Base-by-base conservation (phyloP, 2,888 invertebrate species). In the Catocala nupta region DNA sequence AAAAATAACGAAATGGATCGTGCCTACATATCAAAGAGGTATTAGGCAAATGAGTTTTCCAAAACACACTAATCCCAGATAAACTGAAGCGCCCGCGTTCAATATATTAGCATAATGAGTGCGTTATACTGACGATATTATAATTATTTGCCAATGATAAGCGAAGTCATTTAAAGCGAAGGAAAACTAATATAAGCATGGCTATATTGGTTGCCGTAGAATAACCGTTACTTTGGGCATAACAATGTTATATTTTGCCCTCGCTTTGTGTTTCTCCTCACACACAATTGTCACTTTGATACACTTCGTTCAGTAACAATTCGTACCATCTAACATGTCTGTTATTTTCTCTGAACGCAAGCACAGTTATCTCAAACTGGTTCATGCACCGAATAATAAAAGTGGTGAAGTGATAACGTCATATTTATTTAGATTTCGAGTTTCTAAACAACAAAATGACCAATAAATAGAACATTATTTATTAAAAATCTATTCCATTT, bases 401-500 rank as follows among this genome's bases (percentile, higher is more conserved):
- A 63, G 58, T 45, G 13, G n/a, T 45, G 25, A 63, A 59, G 47
- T 61, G 59, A 65, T 63, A 55, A 71, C 55, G 58, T 58, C 25
- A 55, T 49, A 16, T 44, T 57, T 64, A 61, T 43, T 70, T 70
- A 72, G 59, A 60, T 63, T 70, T 71, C 63, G 69, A 71, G 78
- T 79, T 76, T 61, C 69, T 71, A 70, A 76, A 70, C 56, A 65
- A 70, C 75, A 62, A 73, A 71, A 72, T 74, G 67, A 76, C 68
- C 36, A 81, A 81, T 74, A 60, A 81, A 81, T 74, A 58, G 65
- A 71, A 70, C 54, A 39, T 63, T 63, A 56, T 55, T 59, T 54
- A 63, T 63, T 63, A 69, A 73, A 72, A 78, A 75, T 75, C 71
- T 78, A 78, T 77, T 79, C 74, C 68, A 77, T 78, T 81, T 71